A percentile compares a stretch with the other conserved stretches of the same genome.
Evolutionary conservation across 2,113 vertebrate species (phyloP).

Genomic region (Pseudorasbora parva): DNA sequence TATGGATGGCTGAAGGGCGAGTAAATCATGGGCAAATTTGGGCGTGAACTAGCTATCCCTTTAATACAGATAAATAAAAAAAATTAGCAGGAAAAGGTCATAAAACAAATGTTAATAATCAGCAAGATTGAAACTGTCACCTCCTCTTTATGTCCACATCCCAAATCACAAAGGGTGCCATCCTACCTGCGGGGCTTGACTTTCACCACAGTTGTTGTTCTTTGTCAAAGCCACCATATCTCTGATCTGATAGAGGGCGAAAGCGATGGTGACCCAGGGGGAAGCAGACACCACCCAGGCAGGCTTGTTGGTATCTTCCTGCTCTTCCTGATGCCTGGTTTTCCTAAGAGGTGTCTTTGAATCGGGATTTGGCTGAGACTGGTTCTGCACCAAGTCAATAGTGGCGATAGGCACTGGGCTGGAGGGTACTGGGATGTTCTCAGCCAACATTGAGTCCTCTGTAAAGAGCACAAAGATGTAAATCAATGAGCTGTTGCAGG

Average conservation of each 20-base stretch:
- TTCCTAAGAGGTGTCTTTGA: conserved; percentile 79
- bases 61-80: not conserved
- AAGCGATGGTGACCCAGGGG: conserved; percentile 93
- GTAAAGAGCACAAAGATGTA: not conserved
- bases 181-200: conserved; percentile 70
- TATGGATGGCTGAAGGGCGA: too few species aligned
- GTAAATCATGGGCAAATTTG: too few species aligned
- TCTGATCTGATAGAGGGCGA: conserved; percentile 87
- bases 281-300: conserved; percentile 92
- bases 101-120: not conserved
- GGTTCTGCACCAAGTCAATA: conserved; percentile 89
- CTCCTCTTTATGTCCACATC: conserved; percentile 11
- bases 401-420: conserved; percentile 97
- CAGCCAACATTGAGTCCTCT: conserved; percentile 91
- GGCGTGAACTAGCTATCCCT: too few species aligned
- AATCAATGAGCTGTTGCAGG: not conserved
- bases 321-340: conserved; percentile 93
- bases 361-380: conserved; percentile 68
- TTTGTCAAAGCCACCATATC: conserved; percentile 82
- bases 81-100: not conserved
- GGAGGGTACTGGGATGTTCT: conserved; percentile 95
- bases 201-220: conserved; percentile 71
- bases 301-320: conserved; percentile 89
- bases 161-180: conserved; percentile 27
- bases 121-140: not conserved